Base-by-base conservation (phyloP, 2,797 vertebrate species). In the Heterohyrax brucei region DNA sequence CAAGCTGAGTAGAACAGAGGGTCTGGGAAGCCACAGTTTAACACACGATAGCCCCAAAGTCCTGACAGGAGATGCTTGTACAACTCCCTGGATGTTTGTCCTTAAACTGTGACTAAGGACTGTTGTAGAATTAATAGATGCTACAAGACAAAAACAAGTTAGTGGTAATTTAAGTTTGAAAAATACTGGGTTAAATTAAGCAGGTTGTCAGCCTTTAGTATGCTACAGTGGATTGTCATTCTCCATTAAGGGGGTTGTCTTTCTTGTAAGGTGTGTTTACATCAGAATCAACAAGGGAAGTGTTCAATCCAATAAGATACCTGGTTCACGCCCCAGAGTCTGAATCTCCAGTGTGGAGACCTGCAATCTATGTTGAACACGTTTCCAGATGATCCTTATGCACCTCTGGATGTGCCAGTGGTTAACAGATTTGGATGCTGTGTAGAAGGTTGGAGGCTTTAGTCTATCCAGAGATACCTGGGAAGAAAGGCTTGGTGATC, bases 121-220 rank as follows among this genome's bases (percentile, higher is more conserved):
- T 46, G 13, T 22, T 89, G 4, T 76, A 50, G 14, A 73, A 89
- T 28, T 48, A 33, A 72, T 46, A 93, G 62, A 3, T 56, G 21
- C 21, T 70, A 10, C 2, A 44, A 66, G 78, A 86, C 39, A n/a
- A 87, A 95, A 66, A 79, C 4, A 95, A 88, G 50, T 53, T 73
- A 56, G 5, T 70, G 9, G 8, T 46, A 28, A 85, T 26, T 26
- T 28, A 21, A 18, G 7, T 46, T 72, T 62, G 33, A 59, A 13
- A 95, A 94, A 70, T 8, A 2, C 39, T 75, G 21, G 1, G 22
- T 81, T 90, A 82, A 91, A 33, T 46, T 24, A 79, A 90, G 16
- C 10, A 46, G 16, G 4, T 53, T 81, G 8, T 48, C 62, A 56
- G 48, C 48, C 70, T 88, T 80, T 83, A 87, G 21, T 16, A 7